Evolutionary conservation across 2,888 invertebrate genomes (phyloP), one percentile per base, ranked within the genome.

Genomic region (Scaptomyza polygonia): DNA sequence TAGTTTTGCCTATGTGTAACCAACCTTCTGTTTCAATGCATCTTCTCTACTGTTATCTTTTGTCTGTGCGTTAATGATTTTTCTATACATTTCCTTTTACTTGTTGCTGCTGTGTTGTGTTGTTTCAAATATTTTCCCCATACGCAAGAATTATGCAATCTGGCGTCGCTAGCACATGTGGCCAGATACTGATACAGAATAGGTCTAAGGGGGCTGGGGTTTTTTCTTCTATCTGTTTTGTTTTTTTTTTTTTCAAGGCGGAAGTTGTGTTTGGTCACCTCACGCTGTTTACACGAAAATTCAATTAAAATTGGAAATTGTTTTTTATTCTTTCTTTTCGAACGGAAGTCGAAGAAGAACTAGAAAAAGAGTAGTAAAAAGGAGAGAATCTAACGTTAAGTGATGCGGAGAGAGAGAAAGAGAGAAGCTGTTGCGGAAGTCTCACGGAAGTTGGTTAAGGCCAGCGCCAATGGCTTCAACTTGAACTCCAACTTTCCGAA

Each of bases 401-500:
- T 12, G 39, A 16, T 4, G 39, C 5, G 5, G 32, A 12, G 29
- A 25, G 25, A 25, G 29, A 9, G 30, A 11, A 3, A 11, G 32
- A 34, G n/a, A 53, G 66, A 53, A 36, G 59, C 47, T 62, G 51
- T 61, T 71, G 67, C 85, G 85, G 86, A 86, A 86, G 85, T 82
- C 73, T 79, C 87, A 76, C 88, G 86, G 88, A 89, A 86, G 86
- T 88, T 80, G 81, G 81, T 54, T 88, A 85, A 77, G 80, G 79
- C 77, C 79, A 88, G 45, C 72, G 27, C 39, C 57, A 43, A n/a
- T 27, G 30, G 56, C 42, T 43, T 34, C 27, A 14, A 12, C 45
- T 12, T 27, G 40, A 63, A 14, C 51, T 29, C 5, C 44, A 59
- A 32, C 52, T 48, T 48, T 39, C 58, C 30, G 14, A 36, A 36